Conservation (phyloP, 2,113 vertebrate genomes). For the Vireo altiloquus region DNA sequence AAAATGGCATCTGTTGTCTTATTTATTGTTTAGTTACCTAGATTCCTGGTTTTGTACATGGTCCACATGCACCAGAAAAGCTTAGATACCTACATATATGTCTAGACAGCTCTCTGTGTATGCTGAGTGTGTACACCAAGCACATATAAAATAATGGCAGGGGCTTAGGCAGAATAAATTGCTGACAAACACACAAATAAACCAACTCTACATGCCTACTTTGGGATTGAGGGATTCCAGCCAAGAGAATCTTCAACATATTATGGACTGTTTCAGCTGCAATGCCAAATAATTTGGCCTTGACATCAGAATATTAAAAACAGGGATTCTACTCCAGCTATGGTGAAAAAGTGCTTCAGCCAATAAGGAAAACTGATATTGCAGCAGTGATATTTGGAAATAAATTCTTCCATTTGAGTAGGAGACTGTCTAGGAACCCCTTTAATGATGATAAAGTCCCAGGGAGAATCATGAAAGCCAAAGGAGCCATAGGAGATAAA, state of each 20-base stretch:
- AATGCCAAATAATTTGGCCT: slow-evolving; percentile 23
- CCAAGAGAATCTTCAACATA: background rate
- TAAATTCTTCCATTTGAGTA: background rate
- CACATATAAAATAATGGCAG: background rate
- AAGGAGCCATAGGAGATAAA: background rate
- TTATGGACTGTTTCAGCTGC: background rate
- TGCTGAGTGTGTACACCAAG: background rate
- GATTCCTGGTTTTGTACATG: rapidly evolving
- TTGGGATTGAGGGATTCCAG: background rate
- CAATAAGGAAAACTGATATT: background rate
- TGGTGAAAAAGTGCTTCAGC: background rate
- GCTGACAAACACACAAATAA: background rate
- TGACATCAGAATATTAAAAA: background rate
- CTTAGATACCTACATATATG: background rate
- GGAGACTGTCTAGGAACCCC: background rate
- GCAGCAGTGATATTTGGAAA: background rate
- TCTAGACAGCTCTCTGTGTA: background rate
- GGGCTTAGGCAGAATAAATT: background rate
- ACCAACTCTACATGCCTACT: background rate
- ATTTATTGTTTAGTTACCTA: background rate
- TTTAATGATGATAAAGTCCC: background rate
- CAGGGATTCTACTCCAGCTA: background rate
- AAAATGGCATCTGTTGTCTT: background rate
- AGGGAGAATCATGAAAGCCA: background rate
- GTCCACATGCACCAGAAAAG: background rate